These are phyloP conservation scores for Pelochelys cantorii DNA, from an alignment of 2,797 vertebrate genomes.

Conservation along the genomic window DNA sequence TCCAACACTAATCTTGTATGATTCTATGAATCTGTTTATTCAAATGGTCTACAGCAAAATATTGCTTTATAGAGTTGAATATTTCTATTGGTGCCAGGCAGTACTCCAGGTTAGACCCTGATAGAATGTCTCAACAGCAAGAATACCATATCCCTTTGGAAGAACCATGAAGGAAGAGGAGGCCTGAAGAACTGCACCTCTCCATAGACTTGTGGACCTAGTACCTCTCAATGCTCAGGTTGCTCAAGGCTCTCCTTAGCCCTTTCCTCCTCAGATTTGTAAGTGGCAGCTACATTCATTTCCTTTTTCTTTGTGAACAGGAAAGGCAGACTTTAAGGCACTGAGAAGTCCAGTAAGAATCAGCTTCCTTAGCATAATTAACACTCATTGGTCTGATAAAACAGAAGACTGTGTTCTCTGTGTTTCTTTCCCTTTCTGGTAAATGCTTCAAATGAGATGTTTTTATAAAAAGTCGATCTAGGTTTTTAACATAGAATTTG, in stretches of 20 bases:
- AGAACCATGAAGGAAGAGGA: not conserved
- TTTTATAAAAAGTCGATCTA: not conserved
- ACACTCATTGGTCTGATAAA: rapidly evolving
- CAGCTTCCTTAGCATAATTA: not conserved
- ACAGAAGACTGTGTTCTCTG: rapidly evolving
- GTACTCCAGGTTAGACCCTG: not conserved
- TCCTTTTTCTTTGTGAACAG: not conserved
- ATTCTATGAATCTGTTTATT: not conserved
- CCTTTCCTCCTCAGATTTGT: not conserved
- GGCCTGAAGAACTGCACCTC: not conserved
- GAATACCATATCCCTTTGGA: not conserved
- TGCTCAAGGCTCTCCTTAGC: not conserved
- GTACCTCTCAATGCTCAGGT: not conserved
- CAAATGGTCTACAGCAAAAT: not conserved
- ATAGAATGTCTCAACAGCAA: not conserved
- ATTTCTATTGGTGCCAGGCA: not conserved
- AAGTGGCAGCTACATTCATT: not conserved
- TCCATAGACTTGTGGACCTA: rapidly evolving
- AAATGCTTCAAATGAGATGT: not conserved
- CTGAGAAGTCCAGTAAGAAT: not conserved
- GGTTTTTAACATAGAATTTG: not conserved
- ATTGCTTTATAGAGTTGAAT: not conserved
- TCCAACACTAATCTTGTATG: too few relatives aligned
- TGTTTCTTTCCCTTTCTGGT: not conserved
- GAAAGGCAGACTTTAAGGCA: not conserved